A percentile compares a stretch with the other conserved stretches of the same genome.
phyloP scores from a whole-genome alignment of 2,888 invertebrate genomes.

The Stramonita haemastoma region DNA sequence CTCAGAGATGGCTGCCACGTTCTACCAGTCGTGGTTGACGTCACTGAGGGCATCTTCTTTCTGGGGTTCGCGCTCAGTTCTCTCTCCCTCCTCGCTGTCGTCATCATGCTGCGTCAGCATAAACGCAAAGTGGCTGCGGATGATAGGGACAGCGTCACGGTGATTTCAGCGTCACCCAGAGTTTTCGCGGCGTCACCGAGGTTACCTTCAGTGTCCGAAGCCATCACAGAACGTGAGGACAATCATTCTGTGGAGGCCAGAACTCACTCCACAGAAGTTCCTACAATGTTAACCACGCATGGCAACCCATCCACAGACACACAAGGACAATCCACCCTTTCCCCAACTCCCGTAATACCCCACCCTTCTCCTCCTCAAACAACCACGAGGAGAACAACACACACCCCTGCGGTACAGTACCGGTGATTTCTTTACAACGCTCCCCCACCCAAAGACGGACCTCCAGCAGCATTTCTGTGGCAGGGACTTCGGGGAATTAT shows the following conservation, averaged over 20 bases:
- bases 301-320: background rate
- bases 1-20: background rate
- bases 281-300: background rate
- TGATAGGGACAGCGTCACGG: background rate
- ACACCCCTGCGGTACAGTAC: background rate
- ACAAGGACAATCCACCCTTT: background rate
- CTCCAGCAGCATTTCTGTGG: background rate
- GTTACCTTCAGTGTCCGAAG: background rate
- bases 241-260: background rate
- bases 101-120: slow-evolving; percentile 14
- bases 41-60: slow-evolving; percentile 25
- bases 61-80: background rate
- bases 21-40: background rate
- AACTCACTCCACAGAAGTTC: background rate
- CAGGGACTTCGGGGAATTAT: background rate
- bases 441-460: background rate
- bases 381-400: background rate
- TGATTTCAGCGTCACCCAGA: background rate
- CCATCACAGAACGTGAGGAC: background rate
- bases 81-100: slow-evolving; percentile 14
- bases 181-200: background rate
- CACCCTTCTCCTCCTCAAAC: background rate
- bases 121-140: background rate
- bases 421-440: background rate
- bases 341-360: background rate